Base-by-base conservation (phyloP, 2,888 invertebrate genomes). In the Eupeodes luniger region DNA sequence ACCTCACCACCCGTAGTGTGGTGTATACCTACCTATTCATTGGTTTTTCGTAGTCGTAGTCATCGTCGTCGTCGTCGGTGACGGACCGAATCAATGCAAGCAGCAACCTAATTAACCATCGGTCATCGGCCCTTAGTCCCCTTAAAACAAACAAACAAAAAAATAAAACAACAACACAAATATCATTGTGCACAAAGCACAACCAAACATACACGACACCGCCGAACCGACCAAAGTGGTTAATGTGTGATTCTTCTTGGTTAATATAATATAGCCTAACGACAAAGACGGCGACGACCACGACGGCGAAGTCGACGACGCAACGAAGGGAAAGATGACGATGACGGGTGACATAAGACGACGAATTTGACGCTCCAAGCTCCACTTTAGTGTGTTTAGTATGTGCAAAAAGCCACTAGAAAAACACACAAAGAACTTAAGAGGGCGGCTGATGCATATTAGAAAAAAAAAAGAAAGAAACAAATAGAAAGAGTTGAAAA, bases 271-370 rank as follows among this genome's bases (percentile, higher is more conserved):
- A 57, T 55, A 67, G 57, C 16, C 40, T 27, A 47, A 67, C 64
- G 62, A 80, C 72, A 61, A 84, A 49, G 72, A 83, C 78, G 79
- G 90, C 89, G 91, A 83, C 89, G 90, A 89, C 91, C 90, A 90
- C 91, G 91, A 44, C 34, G 47, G 61, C 36, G 72, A 89, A 91
- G 90, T 2, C 89, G 90, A 89, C 91, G 91, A 44, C 34, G 47
- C 36, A 67, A 89, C 91, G 90, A 27, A 27, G 27, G 27, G 27
- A 27, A 90, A 36, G 69, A 78, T 88, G 83, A 89, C 92, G 91
- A 90, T 53, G 69, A 78, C 89, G 83, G 89, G 90, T 89, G 91
- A 87, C 89, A 91, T 90, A 92, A 91, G 90, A 90, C 91, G 91
- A 90, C 90, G 91, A 91, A 91, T 92, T 90, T 91, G 89, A 90